Evolutionary conservation across 2,113 vertebrate genomes (phyloP).

Genomic region (Acrocephalus kingi): DNA sequence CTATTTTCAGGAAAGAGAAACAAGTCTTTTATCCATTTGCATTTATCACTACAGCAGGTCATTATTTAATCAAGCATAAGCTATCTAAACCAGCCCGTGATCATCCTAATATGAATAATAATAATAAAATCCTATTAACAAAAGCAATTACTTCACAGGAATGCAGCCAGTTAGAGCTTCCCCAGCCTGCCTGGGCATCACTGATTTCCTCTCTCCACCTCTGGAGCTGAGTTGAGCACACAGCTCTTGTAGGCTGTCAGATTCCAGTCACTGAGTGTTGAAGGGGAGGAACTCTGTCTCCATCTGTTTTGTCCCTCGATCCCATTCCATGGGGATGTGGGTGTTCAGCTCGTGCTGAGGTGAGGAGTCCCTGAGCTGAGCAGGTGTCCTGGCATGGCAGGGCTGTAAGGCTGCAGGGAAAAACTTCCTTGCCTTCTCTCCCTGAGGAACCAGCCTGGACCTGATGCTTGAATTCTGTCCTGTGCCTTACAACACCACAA

Average conservation of each 20-base stretch:
- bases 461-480: not conserved
- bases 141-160: not conserved
- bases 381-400: not conserved
- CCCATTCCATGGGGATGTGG: not conserved
- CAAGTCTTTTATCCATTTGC: not conserved
- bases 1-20: not conserved
- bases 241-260: not conserved
- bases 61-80: not conserved
- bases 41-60: not conserved
- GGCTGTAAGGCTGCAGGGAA: not conserved
- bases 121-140: conserved; percentile 11
- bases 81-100: not conserved
- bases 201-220: not conserved
- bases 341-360: not conserved
- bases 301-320: rapidly evolving
- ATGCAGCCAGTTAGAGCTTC: not conserved
- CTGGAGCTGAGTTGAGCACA: not conserved
- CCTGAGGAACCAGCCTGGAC: not conserved
- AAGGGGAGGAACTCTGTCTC: not conserved
- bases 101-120: not conserved
- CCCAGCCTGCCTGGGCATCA: not conserved
- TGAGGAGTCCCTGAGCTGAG: not conserved
- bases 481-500: rapidly evolving
- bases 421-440: not conserved
- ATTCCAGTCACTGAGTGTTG: rapidly evolving